A percentile compares a stretch with the other conserved stretches of the same genome.
Conservation (phyloP, 1,140 invertebrate species). For the Drosophila triauraria region DNA sequence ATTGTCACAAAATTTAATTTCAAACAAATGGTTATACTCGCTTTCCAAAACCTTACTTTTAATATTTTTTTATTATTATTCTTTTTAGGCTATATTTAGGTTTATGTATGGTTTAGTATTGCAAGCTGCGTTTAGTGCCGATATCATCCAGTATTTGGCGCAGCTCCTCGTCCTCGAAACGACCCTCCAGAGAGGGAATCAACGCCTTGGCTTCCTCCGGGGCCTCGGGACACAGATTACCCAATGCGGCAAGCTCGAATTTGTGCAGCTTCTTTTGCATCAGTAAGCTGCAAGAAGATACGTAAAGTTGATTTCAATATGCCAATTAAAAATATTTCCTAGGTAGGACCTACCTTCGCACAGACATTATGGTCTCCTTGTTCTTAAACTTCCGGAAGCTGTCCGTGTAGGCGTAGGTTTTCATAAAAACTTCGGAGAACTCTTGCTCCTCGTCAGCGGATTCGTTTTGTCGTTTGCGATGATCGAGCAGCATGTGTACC, state of each 20-base stretch:
- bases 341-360: conserved; percentile 90
- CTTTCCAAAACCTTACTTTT: background rate
- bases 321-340: background rate
- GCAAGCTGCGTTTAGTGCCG: conserved; percentile 98
- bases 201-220: conserved; percentile 98
- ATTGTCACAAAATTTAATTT: no score
- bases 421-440: conserved; percentile 99
- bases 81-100: conserved; percentile 1
- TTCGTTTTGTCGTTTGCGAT: conserved; percentile 98
- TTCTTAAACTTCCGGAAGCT: conserved; percentile 99
- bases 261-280: conserved; percentile 98
- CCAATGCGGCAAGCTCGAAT: conserved; percentile 98
- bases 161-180: conserved; percentile 98
- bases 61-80: background rate
- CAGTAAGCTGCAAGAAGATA: conserved; percentile 90
- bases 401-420: conserved; percentile 98
- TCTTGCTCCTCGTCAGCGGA: conserved; percentile 99
- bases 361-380: conserved; percentile 98
- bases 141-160: conserved; percentile 98
- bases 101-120: conserved; percentile 89
- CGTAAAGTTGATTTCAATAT: background rate
- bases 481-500: conserved; percentile 98
- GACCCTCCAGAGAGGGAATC: conserved; percentile 97
- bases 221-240: conserved; percentile 98
- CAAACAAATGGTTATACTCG: background rate